Conservation (phyloP, 2,888 invertebrate species). For the Campoletis raptor region DNA sequence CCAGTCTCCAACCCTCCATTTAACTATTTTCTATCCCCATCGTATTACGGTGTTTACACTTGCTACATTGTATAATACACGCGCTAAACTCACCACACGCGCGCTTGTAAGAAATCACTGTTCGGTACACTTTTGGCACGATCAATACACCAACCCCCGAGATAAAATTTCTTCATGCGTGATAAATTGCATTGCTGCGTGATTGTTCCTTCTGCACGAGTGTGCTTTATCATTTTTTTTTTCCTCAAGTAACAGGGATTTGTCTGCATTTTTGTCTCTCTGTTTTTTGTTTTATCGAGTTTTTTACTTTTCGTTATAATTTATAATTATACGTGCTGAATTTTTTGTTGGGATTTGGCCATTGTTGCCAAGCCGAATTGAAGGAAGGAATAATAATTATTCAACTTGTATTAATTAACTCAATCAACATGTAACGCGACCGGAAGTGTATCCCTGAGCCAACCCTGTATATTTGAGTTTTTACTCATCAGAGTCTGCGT, state of each 20-base stretch:
- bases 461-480: constrained; percentile 35
- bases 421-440: constrained; percentile 50
- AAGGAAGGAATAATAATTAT: background rate
- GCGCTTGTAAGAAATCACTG: constrained; percentile 47
- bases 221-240: background rate
- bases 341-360: background rate
- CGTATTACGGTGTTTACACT: constrained; percentile 4
- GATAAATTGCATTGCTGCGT: constrained; percentile 18
- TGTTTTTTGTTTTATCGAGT: background rate
- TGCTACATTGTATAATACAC: background rate
- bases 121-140: constrained; percentile 18
- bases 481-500: background rate
- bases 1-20: background rate
- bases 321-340: background rate
- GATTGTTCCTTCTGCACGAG: constrained; percentile 7
- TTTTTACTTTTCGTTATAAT: background rate
- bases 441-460: constrained; percentile 55
- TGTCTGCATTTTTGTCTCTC: background rate
- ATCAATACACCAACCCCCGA: constrained; percentile 5
- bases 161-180: constrained; percentile 20
- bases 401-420: constrained; percentile 47
- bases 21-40: background rate
- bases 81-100: constrained; percentile 42
- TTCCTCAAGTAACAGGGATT: background rate
- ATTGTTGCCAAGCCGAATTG: background rate